Evolutionary conservation across 2,888 invertebrate genomes (phyloP), one percentile per base, ranked within the genome.

Genomic region (Imbricaverruca yamaguchii): DNA sequence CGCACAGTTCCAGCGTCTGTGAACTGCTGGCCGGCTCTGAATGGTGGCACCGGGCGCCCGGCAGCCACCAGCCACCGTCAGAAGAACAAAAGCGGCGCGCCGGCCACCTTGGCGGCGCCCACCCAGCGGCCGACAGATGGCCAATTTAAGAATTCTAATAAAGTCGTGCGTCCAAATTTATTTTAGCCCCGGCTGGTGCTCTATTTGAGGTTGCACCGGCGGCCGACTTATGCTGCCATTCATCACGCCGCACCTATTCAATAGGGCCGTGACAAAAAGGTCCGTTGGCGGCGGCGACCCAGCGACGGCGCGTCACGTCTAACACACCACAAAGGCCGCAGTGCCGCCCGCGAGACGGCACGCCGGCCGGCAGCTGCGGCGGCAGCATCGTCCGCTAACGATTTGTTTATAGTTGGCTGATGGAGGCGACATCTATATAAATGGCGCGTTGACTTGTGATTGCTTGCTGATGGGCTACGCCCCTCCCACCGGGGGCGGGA

Each of bases 341-440:
- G 59, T 15, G 12, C 59, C 59, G 59, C 59, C 59, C 1, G 12
- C 7, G 59, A 11, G 59, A 59, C 59, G 15, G 59, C 59, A 1
- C 7, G 4, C 59, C 3, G 7, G 7, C 59, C 59, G 59, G 15
- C 59, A 59, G 59, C 59, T 59, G 12, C 59, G 15, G 59, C 59
- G 59, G 59, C 59, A 2, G 12, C 59, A 39, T 4, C 39, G 39
- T 39, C 39, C 39, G 15, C 59, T 59, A 79, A 79, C 57, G 79
- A 79, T 79, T 79, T 79, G 79, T 79, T 79, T 79, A 79, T 79
- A 56, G 79, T 56, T 23, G 79, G 10, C 12, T 59, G 79, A 57
- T 23, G 56, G 79, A 23, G 57, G 74, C 74, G 74, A 74, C 74
- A 74, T 79, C 79, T 79, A 79, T 79, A 79, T 79, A 79, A 79